Base-by-base conservation (phyloP, 2,797 vertebrate genomes). In the Brotula barbata region DNA sequence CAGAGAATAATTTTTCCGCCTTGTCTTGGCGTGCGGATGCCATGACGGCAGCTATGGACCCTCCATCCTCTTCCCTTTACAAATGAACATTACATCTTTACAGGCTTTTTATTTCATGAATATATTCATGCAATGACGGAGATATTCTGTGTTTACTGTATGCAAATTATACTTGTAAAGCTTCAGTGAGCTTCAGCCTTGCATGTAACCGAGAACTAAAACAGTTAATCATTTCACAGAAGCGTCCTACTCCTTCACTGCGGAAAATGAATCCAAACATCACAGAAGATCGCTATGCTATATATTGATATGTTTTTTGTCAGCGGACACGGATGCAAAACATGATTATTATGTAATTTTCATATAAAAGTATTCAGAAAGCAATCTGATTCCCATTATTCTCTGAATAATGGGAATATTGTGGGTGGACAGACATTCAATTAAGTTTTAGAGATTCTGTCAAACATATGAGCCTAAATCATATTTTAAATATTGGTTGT, bases 331-430 rank as follows among this genome's bases (percentile, higher is more conserved):
- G 23, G 40, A 25, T 31, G 6, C 41, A 25, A 76, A 75, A 52
- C 5, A 40, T 33, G 68, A 71, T 37, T 42, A 44, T 4, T 9
- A 20, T 13, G 13, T 51, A 10, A 55, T 65, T 58, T 66, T 43
- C 49, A 19, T 59, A 52, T 41, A 53, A 77, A 64, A 36, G 19
- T 21, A 66, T 55, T 62, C 43, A 52, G 51, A 56, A 61, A 65
- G 42, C 39, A 74, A 66, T 71, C 1, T 49, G 47, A 61, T 14
- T 40, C 23, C 40, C 17, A 75, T 80, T 68, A 77, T 78, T 64
- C 42, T 61, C 69, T 74, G 47, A 68, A 82, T 69, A 77, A 81
- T 69, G 37, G 73, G 21, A 7, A 45, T 41, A 75, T 67, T 75
- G 59, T 64, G 53, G 56, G 49, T 31, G 41, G 59, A 44, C 20